These are phyloP conservation scores for Etheostoma nigrum DNA, from an alignment of 2,797 vertebrate genomes.

Conservation along the genomic window DNA sequence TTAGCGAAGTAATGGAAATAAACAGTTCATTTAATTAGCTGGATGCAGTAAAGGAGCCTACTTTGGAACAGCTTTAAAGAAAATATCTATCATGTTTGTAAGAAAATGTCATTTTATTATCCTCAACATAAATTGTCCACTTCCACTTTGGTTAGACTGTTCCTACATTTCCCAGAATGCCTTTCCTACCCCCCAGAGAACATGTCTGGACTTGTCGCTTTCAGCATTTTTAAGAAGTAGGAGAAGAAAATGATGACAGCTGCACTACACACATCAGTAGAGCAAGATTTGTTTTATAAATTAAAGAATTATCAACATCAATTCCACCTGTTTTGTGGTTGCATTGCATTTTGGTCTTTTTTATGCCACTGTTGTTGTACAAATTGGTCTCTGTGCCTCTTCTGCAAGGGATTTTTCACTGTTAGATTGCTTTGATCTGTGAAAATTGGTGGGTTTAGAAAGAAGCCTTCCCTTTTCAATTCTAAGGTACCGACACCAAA, in stretches of 20 bases:
- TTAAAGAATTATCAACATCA: not conserved
- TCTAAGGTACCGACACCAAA: not conserved
- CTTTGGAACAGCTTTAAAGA: not conserved
- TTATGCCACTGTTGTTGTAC: not conserved
- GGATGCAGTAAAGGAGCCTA: not conserved
- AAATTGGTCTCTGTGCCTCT: not conserved
- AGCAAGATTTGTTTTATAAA: not conserved
- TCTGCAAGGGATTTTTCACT: not conserved
- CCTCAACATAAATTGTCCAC: not conserved
- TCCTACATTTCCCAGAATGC: conserved; percentile 63
- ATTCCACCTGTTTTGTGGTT: not conserved
- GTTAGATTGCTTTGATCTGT: not conserved
- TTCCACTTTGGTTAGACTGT: not conserved
- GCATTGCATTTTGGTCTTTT: not conserved
- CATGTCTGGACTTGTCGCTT: conserved; percentile 52
- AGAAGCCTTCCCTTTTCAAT: not conserved
- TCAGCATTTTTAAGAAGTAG: conserved; percentile 23
- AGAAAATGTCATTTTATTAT: conserved; percentile 6
- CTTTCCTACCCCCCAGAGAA: conserved; percentile 22
- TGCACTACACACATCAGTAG: not conserved
- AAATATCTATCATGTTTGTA: not conserved
- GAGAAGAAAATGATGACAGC: conserved; percentile 23
- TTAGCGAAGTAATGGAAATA: conserved; percentile 16
- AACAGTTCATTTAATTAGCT: not conserved
- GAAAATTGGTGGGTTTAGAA: not conserved